Percentiles rank a stretch among this genome's conserved stretches.
Evolutionary conservation across 30 jellyfish, hydroid and myxozoan genomes (phyloP).

Genomic region (Catostylus mosaicus): DNA sequence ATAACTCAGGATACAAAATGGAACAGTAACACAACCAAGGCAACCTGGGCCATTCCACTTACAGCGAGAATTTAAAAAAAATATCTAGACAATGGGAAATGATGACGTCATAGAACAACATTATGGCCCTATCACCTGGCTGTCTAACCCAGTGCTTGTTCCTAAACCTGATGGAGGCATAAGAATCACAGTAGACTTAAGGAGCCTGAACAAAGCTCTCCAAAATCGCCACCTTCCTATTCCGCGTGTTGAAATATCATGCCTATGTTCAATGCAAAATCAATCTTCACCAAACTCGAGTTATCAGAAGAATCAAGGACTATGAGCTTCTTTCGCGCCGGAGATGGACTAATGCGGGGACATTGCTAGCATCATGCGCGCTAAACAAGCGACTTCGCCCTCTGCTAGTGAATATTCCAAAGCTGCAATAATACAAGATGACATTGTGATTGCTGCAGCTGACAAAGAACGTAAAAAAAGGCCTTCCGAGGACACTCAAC

Average conservation of each 20-base stretch:
- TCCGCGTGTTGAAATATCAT: background rate
- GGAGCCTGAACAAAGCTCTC: conserved; percentile 28
- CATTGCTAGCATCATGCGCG: background rate
- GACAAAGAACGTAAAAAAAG: background rate
- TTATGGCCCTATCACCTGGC: conserved; percentile 57
- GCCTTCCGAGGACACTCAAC: conserved; percentile 4
- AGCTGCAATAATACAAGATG: background rate
- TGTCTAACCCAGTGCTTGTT: conserved; percentile 16
- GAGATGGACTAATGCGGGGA: conserved; percentile 14
- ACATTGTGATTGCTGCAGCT: background rate
- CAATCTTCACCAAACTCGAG: conserved; percentile 14
- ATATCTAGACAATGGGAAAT: conserved; percentile 10
- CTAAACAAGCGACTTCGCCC: background rate
- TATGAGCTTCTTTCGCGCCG: background rate
- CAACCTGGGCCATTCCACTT: background rate
- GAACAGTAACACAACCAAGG: background rate
- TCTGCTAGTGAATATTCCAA: too few species aligned
- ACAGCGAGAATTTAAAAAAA: conserved; percentile 4
- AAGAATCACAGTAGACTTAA: conserved; percentile 29
- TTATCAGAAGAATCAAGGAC: background rate
- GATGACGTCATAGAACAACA: conserved; percentile 35
- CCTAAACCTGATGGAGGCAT: conserved; percentile 6
- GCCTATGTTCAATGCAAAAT: conserved; percentile 15
- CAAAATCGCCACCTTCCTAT: conserved; percentile 17
- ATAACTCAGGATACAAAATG: too few species aligned